phyloP scores from a whole-genome alignment of 1,140 invertebrate genomes.

The Drosophila saltans region DNA sequence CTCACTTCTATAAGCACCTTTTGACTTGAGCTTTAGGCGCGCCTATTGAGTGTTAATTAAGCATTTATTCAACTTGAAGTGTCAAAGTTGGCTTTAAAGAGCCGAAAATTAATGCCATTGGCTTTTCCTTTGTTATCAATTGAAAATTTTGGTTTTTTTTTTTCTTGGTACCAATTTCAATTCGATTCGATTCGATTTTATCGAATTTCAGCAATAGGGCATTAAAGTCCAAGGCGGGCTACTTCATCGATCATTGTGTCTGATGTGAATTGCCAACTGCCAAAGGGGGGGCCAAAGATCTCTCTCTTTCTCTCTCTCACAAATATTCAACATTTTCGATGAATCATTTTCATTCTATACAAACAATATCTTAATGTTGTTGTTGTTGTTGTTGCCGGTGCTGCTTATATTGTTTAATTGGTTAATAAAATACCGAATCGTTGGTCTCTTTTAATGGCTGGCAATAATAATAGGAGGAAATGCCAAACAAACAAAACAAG shows the following conservation, averaged over 20 bases:
- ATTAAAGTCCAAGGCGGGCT: conserved; percentile 63
- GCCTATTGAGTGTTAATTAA: conserved; percentile 79
- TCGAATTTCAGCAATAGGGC: conserved; percentile 48
- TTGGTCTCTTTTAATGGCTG: conserved; percentile 16
- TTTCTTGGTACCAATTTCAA: conserved; percentile 16
- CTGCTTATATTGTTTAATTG: conserved; percentile 46
- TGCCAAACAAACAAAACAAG: conserved; percentile 18
- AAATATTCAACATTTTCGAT: conserved; percentile 35
- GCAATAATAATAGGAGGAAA: conserved; percentile 65
- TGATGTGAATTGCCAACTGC: conserved; percentile 35
- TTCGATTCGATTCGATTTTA: conserved; percentile 35
- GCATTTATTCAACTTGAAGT: conserved; percentile 75
- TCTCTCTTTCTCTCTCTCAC: neutral
- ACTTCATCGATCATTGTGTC: conserved; percentile 73
- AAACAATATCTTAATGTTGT: conserved; percentile 6
- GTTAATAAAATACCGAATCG: conserved; percentile 38
- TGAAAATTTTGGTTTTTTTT: conserved; percentile 41
- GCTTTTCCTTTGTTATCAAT: conserved; percentile 74
- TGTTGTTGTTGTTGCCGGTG: neutral
- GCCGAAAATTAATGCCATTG: conserved; percentile 74
- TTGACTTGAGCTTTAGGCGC: conserved; percentile 55
- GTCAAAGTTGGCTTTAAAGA: conserved; percentile 77
- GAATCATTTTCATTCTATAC: conserved; percentile 45
- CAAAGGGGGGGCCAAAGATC: conserved; percentile 38
- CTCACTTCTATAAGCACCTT: conserved; percentile 15